These are phyloP conservation scores for Cichlasoma orientale DNA, from an alignment of 2,797 vertebrate species.

Conservation along the genomic window DNA sequence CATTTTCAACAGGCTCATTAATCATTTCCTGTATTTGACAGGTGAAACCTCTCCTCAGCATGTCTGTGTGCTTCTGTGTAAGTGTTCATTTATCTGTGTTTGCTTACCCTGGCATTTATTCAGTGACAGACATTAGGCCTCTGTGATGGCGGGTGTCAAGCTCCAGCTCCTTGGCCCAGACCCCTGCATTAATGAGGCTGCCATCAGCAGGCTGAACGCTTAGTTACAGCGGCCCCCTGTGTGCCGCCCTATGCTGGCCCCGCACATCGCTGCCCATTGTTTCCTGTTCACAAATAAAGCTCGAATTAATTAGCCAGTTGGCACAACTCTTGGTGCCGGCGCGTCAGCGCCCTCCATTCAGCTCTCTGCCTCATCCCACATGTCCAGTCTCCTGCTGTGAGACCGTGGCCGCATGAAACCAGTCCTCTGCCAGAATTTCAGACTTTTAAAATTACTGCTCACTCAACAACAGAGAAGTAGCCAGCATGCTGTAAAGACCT, in stretches of 20 bases:
- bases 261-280: slow-evolving; percentile 73
- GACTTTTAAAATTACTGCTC: slow-evolving; percentile 58
- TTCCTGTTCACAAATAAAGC: slow-evolving; percentile 76
- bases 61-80: slow-evolving; percentile 38
- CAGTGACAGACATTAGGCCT: slow-evolving; percentile 65
- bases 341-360: slow-evolving; percentile 61
- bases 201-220: slow-evolving; percentile 73
- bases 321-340: slow-evolving; percentile 58
- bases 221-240: slow-evolving; percentile 65
- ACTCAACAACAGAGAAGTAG: slow-evolving; percentile 38
- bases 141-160: slow-evolving; percentile 69
- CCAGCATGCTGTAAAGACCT: slow-evolving; percentile 12
- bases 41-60: slow-evolving; percentile 56
- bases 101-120: slow-evolving; percentile 71
- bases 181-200: slow-evolving; percentile 77
- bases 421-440: slow-evolving; percentile 52
- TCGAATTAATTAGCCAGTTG: slow-evolving; percentile 78
- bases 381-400: slow-evolving; percentile 56
- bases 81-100: slow-evolving; percentile 62
- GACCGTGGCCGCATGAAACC: slow-evolving; percentile 49
- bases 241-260: slow-evolving; percentile 61
- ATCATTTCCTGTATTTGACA: slow-evolving; percentile 60
- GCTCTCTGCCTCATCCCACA: slow-evolving; percentile 56
- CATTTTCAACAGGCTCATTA: slow-evolving; percentile 53
- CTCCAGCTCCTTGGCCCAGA: slow-evolving; percentile 69